Conservation (phyloP, 2,113 vertebrate genomes). For the Coptodon rendalli region DNA sequence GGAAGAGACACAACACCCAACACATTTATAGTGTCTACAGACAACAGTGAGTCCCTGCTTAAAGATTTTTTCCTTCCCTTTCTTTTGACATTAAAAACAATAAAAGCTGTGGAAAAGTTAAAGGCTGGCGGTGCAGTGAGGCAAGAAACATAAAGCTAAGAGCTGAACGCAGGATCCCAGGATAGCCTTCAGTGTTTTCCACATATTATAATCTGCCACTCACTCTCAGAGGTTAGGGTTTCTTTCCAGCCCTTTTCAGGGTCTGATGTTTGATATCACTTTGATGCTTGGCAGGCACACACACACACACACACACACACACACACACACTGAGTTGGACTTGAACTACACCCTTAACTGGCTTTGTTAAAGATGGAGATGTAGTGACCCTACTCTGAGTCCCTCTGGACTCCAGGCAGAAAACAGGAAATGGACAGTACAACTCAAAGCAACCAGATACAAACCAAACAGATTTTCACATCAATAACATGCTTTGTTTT, state of each 20-base stretch:
- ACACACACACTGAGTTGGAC: not conserved
- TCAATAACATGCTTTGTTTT: not conserved
- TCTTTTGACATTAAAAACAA: not conserved
- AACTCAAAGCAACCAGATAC: not conserved
- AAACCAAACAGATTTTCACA: not conserved
- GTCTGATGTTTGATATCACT: not conserved
- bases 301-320: not conserved
- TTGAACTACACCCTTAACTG: not conserved
- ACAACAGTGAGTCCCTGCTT: constrained; percentile 79
- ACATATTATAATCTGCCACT: not conserved
- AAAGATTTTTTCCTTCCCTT: not conserved
- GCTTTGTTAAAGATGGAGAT: not conserved
- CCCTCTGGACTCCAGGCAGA: not conserved
- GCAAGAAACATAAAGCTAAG: not conserved
- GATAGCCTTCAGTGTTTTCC: not conserved
- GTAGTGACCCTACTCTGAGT: not conserved
- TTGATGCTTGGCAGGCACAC: not conserved
- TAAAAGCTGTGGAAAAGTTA: not conserved
- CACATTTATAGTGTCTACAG: constrained; percentile 83
- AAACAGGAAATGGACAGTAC: not conserved
- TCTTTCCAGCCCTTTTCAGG: not conserved
- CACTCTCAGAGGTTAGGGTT: not conserved
- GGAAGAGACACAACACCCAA: constrained; percentile 85
- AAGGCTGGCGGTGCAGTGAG: not conserved
- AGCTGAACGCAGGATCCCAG: not conserved